These are phyloP conservation scores for Mionectes macconnelli DNA, from an alignment of 2,113 vertebrate species.

Conservation along the genomic window DNA sequence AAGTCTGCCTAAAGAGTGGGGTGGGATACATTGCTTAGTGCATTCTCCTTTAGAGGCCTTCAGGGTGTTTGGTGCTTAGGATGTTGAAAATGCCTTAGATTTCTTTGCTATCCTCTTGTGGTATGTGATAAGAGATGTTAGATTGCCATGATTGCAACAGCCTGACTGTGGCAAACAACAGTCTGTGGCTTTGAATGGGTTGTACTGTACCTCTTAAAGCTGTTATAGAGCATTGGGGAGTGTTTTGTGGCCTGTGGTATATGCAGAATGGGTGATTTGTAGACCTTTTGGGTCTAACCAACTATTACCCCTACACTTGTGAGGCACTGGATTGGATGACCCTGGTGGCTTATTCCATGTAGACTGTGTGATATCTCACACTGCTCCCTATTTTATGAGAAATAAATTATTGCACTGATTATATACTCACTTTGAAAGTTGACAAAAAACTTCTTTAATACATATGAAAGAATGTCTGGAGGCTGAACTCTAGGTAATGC, in stretches of 20 bases:
- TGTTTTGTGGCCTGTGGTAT: conserved; percentile 32
- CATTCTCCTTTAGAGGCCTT: not conserved
- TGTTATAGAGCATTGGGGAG: not conserved
- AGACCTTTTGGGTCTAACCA: not conserved
- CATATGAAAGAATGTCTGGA: not conserved
- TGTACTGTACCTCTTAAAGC: not conserved
- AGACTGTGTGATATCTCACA: not conserved
- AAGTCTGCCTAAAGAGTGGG: not conserved
- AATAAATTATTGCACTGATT: not conserved
- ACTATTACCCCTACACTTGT: not conserved
- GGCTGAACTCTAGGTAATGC: not conserved
- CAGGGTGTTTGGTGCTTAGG: not conserved
- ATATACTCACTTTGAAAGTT: not conserved
- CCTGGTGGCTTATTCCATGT: not conserved
- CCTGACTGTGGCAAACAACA: not conserved
- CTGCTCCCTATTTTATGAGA: not conserved
- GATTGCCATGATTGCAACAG: not conserved
- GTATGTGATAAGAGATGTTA: not conserved
- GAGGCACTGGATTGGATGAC: not conserved
- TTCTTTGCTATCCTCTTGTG: not conserved
- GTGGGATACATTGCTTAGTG: not conserved
- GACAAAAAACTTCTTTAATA: not conserved
- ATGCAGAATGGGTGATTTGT: not conserved
- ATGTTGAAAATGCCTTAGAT: not conserved
- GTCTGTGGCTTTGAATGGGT: not conserved